Evolutionary conservation across 2,797 vertebrate genomes (phyloP).

Genomic region (Hirundo rustica): DNA sequence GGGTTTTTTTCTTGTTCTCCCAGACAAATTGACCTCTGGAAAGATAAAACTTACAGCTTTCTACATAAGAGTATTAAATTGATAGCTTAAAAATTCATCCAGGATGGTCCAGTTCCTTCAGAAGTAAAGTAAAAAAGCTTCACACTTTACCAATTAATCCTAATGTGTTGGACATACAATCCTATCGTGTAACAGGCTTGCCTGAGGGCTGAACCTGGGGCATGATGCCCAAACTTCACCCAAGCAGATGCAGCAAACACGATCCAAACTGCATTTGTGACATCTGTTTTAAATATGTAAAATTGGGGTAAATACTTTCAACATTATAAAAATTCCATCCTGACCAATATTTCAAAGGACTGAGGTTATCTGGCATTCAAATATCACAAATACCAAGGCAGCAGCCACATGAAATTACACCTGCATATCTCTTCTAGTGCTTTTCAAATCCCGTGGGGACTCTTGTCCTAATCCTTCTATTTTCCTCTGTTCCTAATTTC

Average conservation of each 20-base stretch:
- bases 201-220: background rate
- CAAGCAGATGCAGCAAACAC: background rate
- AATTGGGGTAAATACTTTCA: background rate
- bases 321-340: background rate
- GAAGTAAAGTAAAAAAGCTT: background rate
- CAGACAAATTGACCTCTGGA: background rate
- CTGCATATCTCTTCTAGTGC: background rate
- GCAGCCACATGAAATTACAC: background rate
- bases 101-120: background rate
- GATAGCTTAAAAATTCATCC: background rate
- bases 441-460: background rate
- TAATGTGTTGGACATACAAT: background rate
- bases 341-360: background rate
- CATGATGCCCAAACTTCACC: background rate
- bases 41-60: background rate
- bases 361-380: background rate
- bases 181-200: rapidly evolving
- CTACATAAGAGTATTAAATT: background rate
- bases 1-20: background rate
- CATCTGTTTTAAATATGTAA: background rate
- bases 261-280: background rate
- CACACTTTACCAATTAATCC: background rate
- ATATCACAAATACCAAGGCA: background rate
- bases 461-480: background rate
- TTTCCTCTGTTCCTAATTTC: background rate